Conservation (phyloP, 1,140 invertebrate species). For the Rhynchophorus ferrugineus region DNA sequence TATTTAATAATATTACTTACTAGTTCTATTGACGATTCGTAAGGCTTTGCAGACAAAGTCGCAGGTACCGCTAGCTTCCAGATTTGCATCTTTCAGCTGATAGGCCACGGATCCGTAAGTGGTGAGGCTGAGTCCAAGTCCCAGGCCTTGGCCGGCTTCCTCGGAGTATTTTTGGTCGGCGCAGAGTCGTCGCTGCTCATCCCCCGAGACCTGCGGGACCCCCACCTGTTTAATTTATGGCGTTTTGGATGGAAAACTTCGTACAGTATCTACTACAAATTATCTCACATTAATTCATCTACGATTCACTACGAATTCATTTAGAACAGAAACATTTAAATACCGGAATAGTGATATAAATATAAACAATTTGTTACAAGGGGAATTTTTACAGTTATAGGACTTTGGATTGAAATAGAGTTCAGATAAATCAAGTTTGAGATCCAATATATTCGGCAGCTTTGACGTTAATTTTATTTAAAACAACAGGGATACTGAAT, state of each 20-base stretch:
- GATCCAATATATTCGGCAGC: too few relatives aligned
- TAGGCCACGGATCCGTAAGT: conserved; percentile 72
- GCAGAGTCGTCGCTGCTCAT: conserved; percentile 62
- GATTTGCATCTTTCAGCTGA: conserved; percentile 73
- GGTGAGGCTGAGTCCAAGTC: conserved; percentile 52
- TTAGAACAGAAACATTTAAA: too few relatives aligned
- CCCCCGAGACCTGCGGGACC: conserved; percentile 58
- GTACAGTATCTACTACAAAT: neutral
- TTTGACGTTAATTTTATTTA: too few relatives aligned
- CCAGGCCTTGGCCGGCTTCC: conserved; percentile 33
- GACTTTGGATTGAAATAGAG: too few relatives aligned
- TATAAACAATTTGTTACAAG: too few relatives aligned
- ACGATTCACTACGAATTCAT: too few relatives aligned
- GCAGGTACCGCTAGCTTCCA: conserved; percentile 65
- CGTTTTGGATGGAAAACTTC: conserved; percentile 13
- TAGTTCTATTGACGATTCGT: conserved; percentile 67
- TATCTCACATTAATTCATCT: too few relatives aligned
- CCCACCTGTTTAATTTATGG: conserved; percentile 32
- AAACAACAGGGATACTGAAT: too few relatives aligned
- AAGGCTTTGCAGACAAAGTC: conserved; percentile 69
- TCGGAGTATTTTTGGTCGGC: conserved; percentile 47
- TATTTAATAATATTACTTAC: conserved; percentile 47
- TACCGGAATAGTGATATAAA: too few relatives aligned
- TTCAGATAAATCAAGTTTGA: too few relatives aligned
- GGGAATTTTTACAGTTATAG: too few relatives aligned